Evolutionary conservation across 1,140 invertebrate genomes (phyloP).

Genomic region (Chlorops oryzae): DNA sequence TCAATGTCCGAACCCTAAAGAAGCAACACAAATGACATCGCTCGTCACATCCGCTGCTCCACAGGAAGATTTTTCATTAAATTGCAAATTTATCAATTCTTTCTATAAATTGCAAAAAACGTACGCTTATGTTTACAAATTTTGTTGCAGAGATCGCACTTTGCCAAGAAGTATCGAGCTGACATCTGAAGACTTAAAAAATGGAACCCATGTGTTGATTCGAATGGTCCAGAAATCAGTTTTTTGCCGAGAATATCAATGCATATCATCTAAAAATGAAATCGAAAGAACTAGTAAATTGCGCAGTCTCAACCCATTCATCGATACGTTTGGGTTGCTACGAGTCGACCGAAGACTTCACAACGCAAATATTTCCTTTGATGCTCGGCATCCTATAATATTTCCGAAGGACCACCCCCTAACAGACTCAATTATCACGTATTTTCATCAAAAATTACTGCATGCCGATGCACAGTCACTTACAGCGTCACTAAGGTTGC

Average conservation of each 20-base stretch:
- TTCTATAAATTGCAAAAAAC: no score
- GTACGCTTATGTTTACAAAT: no score
- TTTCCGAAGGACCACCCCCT: slow-evolving; percentile 34
- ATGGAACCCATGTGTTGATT: no score
- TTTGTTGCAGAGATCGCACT: no score
- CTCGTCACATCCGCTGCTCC: no score
- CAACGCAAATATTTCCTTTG: slow-evolving; percentile 26
- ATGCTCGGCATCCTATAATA: slow-evolving; percentile 46
- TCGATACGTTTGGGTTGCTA: slow-evolving; percentile 39
- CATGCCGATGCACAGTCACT: slow-evolving; percentile 40
- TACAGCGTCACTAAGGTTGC: slow-evolving; percentile 17
- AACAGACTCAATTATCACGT: slow-evolving; percentile 33
- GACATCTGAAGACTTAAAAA: no score
- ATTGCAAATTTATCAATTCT: not conserved
- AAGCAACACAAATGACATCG: no score
- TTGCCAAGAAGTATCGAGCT: no score
- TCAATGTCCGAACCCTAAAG: not conserved
- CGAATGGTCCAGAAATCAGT: no score
- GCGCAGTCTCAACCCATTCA: slow-evolving; percentile 29
- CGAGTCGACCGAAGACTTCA: slow-evolving; percentile 44
- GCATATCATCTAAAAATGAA: not conserved
- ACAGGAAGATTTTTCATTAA: no score
- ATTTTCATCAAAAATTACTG: slow-evolving; percentile 31
- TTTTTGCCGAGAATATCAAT: no score
- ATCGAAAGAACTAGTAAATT: slow-evolving; percentile 9